Base-by-base conservation (phyloP, 2,797 vertebrate species). In the Okamejei kenojei region DNA sequence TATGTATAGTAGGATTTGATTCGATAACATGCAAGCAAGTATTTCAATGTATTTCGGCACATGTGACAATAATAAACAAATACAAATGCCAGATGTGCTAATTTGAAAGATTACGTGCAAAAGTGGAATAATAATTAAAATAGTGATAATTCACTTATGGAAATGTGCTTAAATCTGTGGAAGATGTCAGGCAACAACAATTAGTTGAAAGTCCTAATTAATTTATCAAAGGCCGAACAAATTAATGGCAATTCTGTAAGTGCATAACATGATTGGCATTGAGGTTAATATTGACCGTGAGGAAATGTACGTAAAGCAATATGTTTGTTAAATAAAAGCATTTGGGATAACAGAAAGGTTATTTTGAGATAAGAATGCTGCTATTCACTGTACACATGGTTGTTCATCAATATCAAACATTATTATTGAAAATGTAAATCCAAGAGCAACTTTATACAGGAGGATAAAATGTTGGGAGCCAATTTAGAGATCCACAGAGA, bases 401-500 rank as follows among this genome's bases (percentile, higher is more conserved):
- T 88, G n/a, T 86, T n/a, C 61, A 86, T 63, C 26, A 15, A 29
- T 86, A 63, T 19, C 84, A 88, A 65, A 2, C 13, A 68, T 21
- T 73, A 68, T 68, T 10, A 73, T 88, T 88, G 84, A 68, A 88
- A 88, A 88, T 88, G 8, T 29, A 88, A 88, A 65, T 65, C n/a
- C 61, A 88, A 88, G 17, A 21, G 17, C 61, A 88, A 88, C 84
- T 65, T 65, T 32, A 21, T 11, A 13, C 65, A 2, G 7, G n/a
- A 35, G 68, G n/a, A 19, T 38, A 61, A 26, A 58, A 61, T 86
- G 26, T 86, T 86, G 61, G 58, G 58, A 17, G 4, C 9, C 54
- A 86, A 61, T 86, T 86, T 86, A 88, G n/a, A 63, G n/a, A 68
- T 88, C 29, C 13, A 86, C 82, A 88, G 84, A 88, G n/a, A 88